Evolutionary conservation across 2,797 vertebrate genomes (phyloP), one percentile per base, ranked within the genome.

Genomic region (Oreortyx pictus): DNA sequence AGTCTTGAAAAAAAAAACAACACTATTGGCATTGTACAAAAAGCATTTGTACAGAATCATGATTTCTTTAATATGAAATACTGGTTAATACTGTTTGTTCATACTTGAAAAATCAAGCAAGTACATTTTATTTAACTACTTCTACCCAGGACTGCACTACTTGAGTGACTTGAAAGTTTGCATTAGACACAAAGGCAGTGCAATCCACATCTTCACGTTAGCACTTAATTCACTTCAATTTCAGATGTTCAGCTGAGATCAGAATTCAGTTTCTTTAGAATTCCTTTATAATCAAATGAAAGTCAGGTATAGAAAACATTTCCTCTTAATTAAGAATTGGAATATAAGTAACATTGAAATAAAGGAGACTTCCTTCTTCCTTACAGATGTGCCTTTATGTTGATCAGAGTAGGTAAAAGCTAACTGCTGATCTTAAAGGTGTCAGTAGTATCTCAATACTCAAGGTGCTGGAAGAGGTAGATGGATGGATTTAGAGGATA

Each of bases 171-270:
- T 47, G 59, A 29, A 14, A 50, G 2, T 89, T 59, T 59, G 25
- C 68, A 47, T 35, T 33, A 64, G 17, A 43, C 57, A 67, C 14
- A 18, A 11, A 91, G 25, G 9, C 8, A 72, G 29, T 44, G 15
- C 1, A 2, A 66, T 60, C 5, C 31, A 60, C 68, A 87, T 73
- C 3, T 59, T 83, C 23, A 70, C 66, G 11, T 71, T 66, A 39
- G 41, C 70, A 49, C n/a, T 70, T 79, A 14, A 70, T 82, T 90
- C 8, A 7, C 52, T 84, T 84, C 67, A 23, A 56, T 76, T 86
- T 84, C 60, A 76, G 29, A 4, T 80, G 16, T 19, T 85, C 41
- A 54, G 3, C 20, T 68, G 29, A 76, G 43, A 75, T 65, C 46
- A 78, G 62, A 78, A 47, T 79, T 37, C 23, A 56, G 7, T 44